Percentiles rank a stretch among this genome's conserved stretches.
phyloP scores from a whole-genome alignment of 1,140 invertebrate genomes.

The Euura saliciscinereae region DNA sequence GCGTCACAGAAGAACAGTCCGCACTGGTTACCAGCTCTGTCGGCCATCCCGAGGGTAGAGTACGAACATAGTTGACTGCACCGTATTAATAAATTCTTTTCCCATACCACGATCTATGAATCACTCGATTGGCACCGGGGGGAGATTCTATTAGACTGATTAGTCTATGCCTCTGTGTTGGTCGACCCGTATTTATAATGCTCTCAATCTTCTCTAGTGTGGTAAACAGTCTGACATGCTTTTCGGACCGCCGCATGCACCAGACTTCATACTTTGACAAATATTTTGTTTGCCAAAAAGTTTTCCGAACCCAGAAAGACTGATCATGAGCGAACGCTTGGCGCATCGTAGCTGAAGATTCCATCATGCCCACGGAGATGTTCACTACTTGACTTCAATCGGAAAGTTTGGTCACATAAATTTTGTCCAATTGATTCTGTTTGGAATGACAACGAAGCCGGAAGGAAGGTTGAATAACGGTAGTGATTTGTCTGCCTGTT shows the following conservation, averaged over 20 bases:
- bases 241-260: background rate
- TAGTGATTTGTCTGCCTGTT: background rate
- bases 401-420: too few relatives aligned
- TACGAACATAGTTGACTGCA: conserved; percentile 21
- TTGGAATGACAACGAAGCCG: too few relatives aligned
- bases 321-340: too few relatives aligned
- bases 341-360: too few relatives aligned
- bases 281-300: background rate
- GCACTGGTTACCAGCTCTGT: background rate
- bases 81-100: conserved; percentile 43
- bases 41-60: background rate
- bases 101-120: conserved; percentile 41
- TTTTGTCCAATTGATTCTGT: too few relatives aligned
- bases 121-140: conserved; percentile 40
- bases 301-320: background rate
- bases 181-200: conserved; percentile 28
- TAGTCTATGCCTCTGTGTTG: conserved; percentile 30
- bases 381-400: too few relatives aligned
- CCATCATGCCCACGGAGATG: too few relatives aligned
- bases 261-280: background rate
- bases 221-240: conserved; percentile 8
- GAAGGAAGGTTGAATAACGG: background rate
- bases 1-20: background rate
- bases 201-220: conserved; percentile 24
- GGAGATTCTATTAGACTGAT: conserved; percentile 44